A percentile compares a stretch with the other conserved stretches of the same genome.
Conservation (phyloP, 2,888 invertebrate species). For the Zygaena filipendulae region DNA sequence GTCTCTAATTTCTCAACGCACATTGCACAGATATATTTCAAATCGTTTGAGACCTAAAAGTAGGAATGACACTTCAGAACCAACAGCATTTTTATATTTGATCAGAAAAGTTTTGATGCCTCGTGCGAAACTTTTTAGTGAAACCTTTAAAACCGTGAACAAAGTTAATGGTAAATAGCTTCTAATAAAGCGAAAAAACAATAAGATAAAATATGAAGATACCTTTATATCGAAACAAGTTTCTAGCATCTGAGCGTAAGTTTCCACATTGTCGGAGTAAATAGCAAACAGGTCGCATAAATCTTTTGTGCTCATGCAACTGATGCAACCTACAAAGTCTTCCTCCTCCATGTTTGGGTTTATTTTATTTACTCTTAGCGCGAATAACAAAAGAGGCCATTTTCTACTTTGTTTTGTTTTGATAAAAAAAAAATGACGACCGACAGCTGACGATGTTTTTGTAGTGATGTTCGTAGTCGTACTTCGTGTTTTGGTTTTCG, state of each 20-base stretch:
- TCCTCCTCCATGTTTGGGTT: conserved; percentile 41
- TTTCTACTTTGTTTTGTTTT: conserved; percentile 14
- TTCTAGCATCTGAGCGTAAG: conserved; percentile 55
- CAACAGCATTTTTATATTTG: conserved; percentile 1
- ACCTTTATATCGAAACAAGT: conserved; percentile 56
- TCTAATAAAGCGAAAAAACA: too few relatives aligned
- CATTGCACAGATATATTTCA: conserved; percentile 43
- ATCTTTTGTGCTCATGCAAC: conserved; percentile 55
- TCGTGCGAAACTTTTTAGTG: background rate
- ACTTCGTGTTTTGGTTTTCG: too few relatives aligned
- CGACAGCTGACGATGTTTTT: too few relatives aligned
- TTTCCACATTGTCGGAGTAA: conserved; percentile 47
- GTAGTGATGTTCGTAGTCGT: too few relatives aligned
- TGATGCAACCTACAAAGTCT: conserved; percentile 60
- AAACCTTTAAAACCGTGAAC: too few relatives aligned
- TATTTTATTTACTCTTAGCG: too few relatives aligned
- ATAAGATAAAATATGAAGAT: too few relatives aligned
- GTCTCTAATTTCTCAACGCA: conserved; percentile 43
- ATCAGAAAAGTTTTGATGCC: conserved; percentile 2
- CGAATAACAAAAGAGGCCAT: too few relatives aligned
- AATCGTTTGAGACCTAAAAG: conserved; percentile 37
- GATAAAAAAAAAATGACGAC: conserved; percentile 11
- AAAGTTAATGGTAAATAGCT: too few relatives aligned
- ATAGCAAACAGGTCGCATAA: conserved; percentile 62
- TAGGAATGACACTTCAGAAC: conserved; percentile 2